Evolutionary conservation across 2,113 vertebrate species (phyloP).

Genomic region (Abramis brama): DNA sequence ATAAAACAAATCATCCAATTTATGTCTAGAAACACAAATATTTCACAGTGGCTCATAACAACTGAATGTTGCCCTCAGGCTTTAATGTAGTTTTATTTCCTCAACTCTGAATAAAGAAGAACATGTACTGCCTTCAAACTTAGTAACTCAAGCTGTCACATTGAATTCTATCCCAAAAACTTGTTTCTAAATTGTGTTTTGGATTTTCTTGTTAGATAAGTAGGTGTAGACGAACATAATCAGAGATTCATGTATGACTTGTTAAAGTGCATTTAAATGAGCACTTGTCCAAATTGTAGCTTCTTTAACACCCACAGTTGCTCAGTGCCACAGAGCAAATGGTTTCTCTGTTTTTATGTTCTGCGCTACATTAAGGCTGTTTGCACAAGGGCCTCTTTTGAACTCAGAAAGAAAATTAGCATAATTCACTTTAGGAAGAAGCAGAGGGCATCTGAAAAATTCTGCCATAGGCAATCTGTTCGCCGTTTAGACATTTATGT

Average conservation of each 20-base stretch:
- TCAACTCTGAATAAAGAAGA: not conserved
- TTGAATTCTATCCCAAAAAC: not conserved
- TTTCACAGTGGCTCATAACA: not conserved
- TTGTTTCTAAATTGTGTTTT: not conserved
- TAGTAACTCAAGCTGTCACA: not conserved
- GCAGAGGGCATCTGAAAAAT: not conserved
- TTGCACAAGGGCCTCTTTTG: slow-evolving; percentile 6
- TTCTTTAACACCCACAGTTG: slow-evolving; percentile 16
- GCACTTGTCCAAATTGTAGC: not conserved
- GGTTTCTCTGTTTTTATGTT: slow-evolving; percentile 4
- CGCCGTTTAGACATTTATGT: not conserved
- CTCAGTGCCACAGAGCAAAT: not conserved
- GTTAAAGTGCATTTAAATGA: slow-evolving; percentile 2
- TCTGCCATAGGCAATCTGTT: not conserved
- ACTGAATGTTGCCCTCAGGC: not conserved
- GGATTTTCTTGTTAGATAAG: not conserved
- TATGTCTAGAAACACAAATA: slow-evolving; percentile 8
- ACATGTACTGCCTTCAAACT: not conserved
- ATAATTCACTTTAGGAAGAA: slow-evolving; percentile 8
- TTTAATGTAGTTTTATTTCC: not conserved
- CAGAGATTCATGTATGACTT: not conserved
- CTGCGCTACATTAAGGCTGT: not conserved
- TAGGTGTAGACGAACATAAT: not conserved
- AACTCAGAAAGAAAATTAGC: not conserved
- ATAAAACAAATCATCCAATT: not conserved